phyloP scores from a whole-genome alignment of 1,140 invertebrate species.

The Condylostylus longicornis region DNA sequence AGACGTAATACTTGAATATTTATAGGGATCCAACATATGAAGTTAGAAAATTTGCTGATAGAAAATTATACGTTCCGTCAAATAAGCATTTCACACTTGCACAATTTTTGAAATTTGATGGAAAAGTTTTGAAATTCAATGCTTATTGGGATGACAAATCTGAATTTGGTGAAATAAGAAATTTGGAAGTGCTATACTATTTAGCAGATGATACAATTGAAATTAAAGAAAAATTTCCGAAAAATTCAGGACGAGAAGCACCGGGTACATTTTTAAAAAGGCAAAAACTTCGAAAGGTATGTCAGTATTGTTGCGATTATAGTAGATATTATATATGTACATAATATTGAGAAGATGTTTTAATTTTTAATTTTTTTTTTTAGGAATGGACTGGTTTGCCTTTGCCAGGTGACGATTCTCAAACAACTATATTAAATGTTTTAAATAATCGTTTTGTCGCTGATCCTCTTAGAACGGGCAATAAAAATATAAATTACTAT shows the following conservation, averaged over 20 bases:
- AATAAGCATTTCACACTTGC: slow-evolving; percentile 37
- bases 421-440: slow-evolving; percentile 54
- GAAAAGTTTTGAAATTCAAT: slow-evolving; percentile 65
- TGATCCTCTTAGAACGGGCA: slow-evolving; percentile 40
- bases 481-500: slow-evolving; percentile 42
- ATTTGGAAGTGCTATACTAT: slow-evolving; percentile 66
- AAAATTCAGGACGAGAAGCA: slow-evolving; percentile 52
- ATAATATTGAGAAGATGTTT: background rate
- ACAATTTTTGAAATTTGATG: slow-evolving; percentile 61
- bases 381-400: slow-evolving; percentile 33
- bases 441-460: slow-evolving; percentile 46
- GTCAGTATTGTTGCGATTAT: background rate
- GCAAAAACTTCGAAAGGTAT: slow-evolving; percentile 62
- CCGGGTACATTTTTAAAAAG: slow-evolving; percentile 56
- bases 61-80: slow-evolving; percentile 5
- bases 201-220: slow-evolving; percentile 80
- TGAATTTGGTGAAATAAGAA: slow-evolving; percentile 54
- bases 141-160: slow-evolving; percentile 81
- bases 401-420: slow-evolving; percentile 41
- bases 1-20: background rate
- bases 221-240: slow-evolving; percentile 56
- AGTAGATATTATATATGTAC: background rate
- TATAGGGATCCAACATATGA: slow-evolving; percentile 36
- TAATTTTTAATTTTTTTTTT: background rate
- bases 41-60: slow-evolving; percentile 25